Evolutionary conservation across 2,113 vertebrate species (phyloP), one percentile per base, ranked within the genome.

Genomic region (Crotalus horridus): DNA sequence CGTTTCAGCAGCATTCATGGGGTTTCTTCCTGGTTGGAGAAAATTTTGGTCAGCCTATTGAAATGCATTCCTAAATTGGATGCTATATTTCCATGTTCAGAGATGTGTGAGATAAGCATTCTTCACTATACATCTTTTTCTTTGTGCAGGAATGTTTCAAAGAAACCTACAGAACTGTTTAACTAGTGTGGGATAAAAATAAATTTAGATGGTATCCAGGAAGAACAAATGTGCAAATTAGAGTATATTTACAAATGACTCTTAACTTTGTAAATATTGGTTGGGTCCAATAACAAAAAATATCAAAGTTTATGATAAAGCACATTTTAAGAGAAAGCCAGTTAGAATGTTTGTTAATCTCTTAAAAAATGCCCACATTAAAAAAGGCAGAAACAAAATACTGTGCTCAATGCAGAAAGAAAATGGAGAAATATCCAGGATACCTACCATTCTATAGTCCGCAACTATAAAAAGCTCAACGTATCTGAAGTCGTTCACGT

Each of bases 361-460:
- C n/a, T 33, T 74, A 5, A 74, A 33, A 74, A 74, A 15, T 17
- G 1, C 13, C 69, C 15, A 74, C 1, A 74, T 33, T 74, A 20
- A 20, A 74, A 81, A 39, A 81, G 15, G 6, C 33, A 39, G 17
- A 33, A 81, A 81, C 24, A 12, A 29, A 39, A 39, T 39, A 2
- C 39, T 29, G 59, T 64, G 26, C 59, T 81, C 17, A 81, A 81
- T 8, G 2, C n/a, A 81, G n/a, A 39, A 81, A 39, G 15, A 39
- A 81, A 39, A 9, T 81, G 17, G 87, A 10, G 39, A 39, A 6
- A 39, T 81, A 81, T 81, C 6, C 15, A 39, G 29, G 17, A 0
- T 90, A 96, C 96, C 97, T 96, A 98, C 98, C 97, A 98, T 94
- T 87, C 90, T 17, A 0, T 97, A 95, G 95, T 98, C 98, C 94